phyloP scores from a whole-genome alignment of 2,888 invertebrate species.

The Notodonta ziczac region DNA sequence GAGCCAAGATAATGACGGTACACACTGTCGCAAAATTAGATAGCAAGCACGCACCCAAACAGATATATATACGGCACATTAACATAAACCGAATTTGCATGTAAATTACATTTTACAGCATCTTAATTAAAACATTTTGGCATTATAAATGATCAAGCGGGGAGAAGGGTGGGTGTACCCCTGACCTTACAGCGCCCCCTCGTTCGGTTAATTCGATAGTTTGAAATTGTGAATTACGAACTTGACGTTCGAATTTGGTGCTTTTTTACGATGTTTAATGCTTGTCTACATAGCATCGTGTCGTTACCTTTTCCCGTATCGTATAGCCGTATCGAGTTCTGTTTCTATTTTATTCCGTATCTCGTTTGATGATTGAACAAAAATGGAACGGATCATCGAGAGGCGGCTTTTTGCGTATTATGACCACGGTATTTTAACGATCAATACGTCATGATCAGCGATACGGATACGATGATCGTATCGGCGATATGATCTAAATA shows the following conservation, averaged over 20 bases:
- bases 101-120: slow-evolving; percentile 86
- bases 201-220: slow-evolving; percentile 71
- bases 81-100: slow-evolving; percentile 86
- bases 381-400: too few relatives aligned
- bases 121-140: slow-evolving; percentile 86
- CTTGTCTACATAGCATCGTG: neutral
- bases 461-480: too few relatives aligned
- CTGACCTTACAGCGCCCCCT: slow-evolving; percentile 66
- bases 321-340: too few relatives aligned
- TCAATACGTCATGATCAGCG: too few relatives aligned
- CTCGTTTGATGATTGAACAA: too few relatives aligned
- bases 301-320: neutral
- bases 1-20: slow-evolving; percentile 84
- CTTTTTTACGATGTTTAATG: neutral
- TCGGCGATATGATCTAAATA: too few relatives aligned
- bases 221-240: slow-evolving; percentile 49
- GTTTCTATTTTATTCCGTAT: too few relatives aligned
- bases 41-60: slow-evolving; percentile 84
- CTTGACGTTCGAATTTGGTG: slow-evolving; percentile 46
- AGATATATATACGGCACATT: slow-evolving; percentile 84
- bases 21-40: slow-evolving; percentile 85
- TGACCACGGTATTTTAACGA: too few relatives aligned
- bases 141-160: slow-evolving; percentile 85
- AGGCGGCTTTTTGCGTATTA: too few relatives aligned
- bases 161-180: slow-evolving; percentile 65